Evolutionary conservation across 92 coral and sea anemone species (phyloP).

Genomic region (Actinostola sp.): DNA sequence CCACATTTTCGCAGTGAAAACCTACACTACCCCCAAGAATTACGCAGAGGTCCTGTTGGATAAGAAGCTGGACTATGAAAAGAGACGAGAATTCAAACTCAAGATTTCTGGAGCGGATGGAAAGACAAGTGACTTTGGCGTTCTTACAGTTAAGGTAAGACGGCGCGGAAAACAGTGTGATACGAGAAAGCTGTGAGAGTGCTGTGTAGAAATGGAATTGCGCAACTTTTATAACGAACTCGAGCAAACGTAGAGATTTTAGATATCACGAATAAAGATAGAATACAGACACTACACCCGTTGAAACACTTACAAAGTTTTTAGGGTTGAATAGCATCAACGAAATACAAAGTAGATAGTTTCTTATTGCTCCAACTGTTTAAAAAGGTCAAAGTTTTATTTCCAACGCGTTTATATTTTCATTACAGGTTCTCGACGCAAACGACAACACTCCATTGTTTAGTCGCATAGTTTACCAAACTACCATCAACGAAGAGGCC

Average conservation of each 20-base stretch:
- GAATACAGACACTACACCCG: neutral
- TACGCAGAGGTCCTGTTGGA: constrained; percentile 52
- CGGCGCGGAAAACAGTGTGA: too few relatives aligned
- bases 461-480: constrained; percentile 56
- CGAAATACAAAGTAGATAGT: too few relatives aligned
- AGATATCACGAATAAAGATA: too few relatives aligned
- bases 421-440: constrained; percentile 70
- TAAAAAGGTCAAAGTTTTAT: too few relatives aligned
- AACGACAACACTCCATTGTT: constrained; percentile 87
- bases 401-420: neutral
- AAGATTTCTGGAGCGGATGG: constrained; percentile 64
- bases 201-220: too few relatives aligned
- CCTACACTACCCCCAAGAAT: constrained; percentile 28
- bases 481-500: constrained; percentile 64
- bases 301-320: too few relatives aligned
- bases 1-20: constrained; percentile 62
- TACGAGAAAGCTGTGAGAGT: too few relatives aligned
- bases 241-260: too few relatives aligned
- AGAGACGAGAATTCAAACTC: constrained; percentile 50
- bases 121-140: constrained; percentile 37
- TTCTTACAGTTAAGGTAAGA: constrained; percentile 68
- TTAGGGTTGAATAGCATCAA: too few relatives aligned
- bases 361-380: too few relatives aligned
- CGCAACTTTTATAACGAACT: too few relatives aligned
- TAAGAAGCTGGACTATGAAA: constrained; percentile 66